These are phyloP conservation scores for Hephaestus fuliginosus DNA, from an alignment of 2,797 vertebrate genomes.

Conservation along the genomic window DNA sequence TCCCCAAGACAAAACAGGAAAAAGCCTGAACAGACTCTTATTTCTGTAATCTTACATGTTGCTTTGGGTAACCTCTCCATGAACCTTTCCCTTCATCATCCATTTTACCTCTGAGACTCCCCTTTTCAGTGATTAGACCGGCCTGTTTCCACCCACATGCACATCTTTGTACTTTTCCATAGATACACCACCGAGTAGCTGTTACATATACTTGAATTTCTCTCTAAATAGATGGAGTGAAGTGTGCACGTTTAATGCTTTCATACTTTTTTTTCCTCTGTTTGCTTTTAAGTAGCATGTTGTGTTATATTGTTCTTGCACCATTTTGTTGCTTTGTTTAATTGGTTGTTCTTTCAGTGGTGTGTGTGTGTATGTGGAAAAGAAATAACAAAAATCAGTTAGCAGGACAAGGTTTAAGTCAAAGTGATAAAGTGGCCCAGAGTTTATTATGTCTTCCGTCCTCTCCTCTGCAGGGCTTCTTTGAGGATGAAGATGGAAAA, in stretches of 20 bases:
- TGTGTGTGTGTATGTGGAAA: not conserved
- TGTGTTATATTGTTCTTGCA: not conserved
- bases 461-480: slow-evolving; percentile 89
- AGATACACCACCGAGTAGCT: not conserved
- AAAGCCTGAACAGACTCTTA: not conserved
- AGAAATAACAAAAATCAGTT: not conserved
- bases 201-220: not conserved
- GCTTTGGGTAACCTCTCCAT: not conserved
- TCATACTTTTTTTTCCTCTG: not conserved
- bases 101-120: slow-evolving; percentile 5
- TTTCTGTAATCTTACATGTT: not conserved
- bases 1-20: not conserved
- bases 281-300: not conserved
- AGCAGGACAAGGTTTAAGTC: not conserved
- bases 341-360: not conserved
- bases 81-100: slow-evolving; percentile 8
- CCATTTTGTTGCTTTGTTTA: not conserved
- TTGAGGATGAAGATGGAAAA: slow-evolving; percentile 98
- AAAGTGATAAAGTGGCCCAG: not conserved
- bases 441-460: not conserved
- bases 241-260: slow-evolving; percentile 13
- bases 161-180: not conserved
- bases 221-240: not conserved
- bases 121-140: not conserved
- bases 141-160: slow-evolving; percentile 15